A percentile compares a stretch with the other conserved stretches of the same genome.
phyloP scores from a whole-genome alignment of 2,797 vertebrate species.

The Cynopterus sphinx region DNA sequence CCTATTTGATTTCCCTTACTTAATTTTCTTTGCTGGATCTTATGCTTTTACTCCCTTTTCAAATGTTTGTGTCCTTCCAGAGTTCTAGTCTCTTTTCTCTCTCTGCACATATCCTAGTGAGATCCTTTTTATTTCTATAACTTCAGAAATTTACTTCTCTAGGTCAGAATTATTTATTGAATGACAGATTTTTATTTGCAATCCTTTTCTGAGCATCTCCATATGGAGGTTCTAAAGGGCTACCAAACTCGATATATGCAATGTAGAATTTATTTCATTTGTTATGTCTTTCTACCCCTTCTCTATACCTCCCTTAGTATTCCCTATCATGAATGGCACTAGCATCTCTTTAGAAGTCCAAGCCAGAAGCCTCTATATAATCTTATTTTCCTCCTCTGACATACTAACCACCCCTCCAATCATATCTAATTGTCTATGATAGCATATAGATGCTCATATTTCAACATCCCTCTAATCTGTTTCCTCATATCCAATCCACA shows the following conservation, averaged over 20 bases:
- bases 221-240: background rate
- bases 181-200: background rate
- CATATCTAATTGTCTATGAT: background rate
- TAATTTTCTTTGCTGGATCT: background rate
- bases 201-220: background rate
- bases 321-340: background rate
- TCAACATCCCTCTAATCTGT: background rate
- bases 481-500: background rate
- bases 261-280: background rate
- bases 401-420: background rate
- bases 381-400: background rate
- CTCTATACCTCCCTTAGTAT: background rate
- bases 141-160: background rate
- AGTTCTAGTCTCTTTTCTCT: background rate
- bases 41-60: background rate
- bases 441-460: background rate
- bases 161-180: background rate
- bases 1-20: background rate
- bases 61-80: background rate
- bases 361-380: background rate
- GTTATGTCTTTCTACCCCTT: background rate
- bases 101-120: background rate
- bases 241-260: background rate
- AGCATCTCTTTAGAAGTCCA: background rate
- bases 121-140: background rate